Conservation (phyloP, 2,113 vertebrate genomes). For the Anoura caudifer region DNA sequence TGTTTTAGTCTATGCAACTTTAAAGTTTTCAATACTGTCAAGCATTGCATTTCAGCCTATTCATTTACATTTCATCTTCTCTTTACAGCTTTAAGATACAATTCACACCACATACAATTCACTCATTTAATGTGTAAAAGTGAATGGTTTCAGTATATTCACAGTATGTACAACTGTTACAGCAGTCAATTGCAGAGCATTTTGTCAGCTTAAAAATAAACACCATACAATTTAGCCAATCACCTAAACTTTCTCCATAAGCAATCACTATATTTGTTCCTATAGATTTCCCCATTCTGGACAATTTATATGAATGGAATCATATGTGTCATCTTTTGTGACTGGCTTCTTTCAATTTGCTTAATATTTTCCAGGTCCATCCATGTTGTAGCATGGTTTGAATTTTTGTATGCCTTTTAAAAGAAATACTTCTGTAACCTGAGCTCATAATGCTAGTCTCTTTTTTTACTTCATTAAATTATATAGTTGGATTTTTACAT, state of each 20-base stretch:
- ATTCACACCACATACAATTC: not conserved
- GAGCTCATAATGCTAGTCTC: not conserved
- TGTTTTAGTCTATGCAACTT: not conserved
- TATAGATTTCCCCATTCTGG: not conserved
- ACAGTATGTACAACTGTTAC: not conserved
- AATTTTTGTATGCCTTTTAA: not conserved
- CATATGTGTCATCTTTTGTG: not conserved
- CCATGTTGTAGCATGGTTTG: not conserved
- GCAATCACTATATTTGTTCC: not conserved
- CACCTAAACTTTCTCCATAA: not conserved
- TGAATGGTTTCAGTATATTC: not conserved
- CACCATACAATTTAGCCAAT: not conserved
- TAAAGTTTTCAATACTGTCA: not conserved
- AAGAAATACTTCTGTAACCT: not conserved
- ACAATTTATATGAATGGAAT: not conserved
- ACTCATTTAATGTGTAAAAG: not conserved
- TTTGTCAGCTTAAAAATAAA: not conserved
- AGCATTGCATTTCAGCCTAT: not conserved
- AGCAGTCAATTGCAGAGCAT: not conserved
- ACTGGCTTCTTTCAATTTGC: not conserved
- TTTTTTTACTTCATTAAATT: not conserved
- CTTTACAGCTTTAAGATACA: not conserved
- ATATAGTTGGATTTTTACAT: not conserved
- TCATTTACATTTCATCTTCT: constrained; percentile 3
- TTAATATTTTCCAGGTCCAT: not conserved